These are phyloP conservation scores for Periparus ater DNA, from an alignment of 2,797 vertebrate species.

Conservation along the genomic window DNA sequence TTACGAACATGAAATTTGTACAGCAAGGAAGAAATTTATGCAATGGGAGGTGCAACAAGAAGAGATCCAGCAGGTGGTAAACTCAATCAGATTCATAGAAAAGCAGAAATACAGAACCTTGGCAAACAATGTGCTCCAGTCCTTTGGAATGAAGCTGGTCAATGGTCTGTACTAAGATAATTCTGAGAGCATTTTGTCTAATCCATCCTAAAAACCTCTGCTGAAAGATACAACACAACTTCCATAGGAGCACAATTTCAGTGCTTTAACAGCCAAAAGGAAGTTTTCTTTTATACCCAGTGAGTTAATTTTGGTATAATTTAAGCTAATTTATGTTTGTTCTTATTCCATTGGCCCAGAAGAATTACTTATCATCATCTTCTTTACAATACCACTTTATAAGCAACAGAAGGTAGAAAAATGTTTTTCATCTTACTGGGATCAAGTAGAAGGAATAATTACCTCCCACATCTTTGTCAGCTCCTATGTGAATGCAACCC, in stretches of 20 bases:
- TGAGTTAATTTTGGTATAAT: background rate
- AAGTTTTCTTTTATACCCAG: background rate
- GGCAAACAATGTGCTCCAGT: background rate
- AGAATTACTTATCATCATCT: background rate
- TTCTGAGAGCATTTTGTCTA: background rate
- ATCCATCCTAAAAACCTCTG: background rate
- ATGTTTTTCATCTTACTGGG: background rate
- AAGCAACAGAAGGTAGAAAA: background rate
- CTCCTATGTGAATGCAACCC: background rate
- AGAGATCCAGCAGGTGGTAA: background rate
- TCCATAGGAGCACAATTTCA: background rate
- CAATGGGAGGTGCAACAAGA: background rate
- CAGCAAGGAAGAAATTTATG: background rate
- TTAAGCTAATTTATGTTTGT: background rate
- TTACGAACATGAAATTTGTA: background rate
- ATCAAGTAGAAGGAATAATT: slow-evolving; percentile 28
- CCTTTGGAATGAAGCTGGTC: background rate
- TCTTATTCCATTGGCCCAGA: background rate
- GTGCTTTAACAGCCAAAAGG: background rate
- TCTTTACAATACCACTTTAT: background rate
- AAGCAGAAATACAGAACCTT: background rate
- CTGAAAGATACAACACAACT: background rate
- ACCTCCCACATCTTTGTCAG: background rate
- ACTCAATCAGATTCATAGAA: background rate
- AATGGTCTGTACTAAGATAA: background rate